phyloP scores from a whole-genome alignment of 2,888 invertebrate genomes.

The Pilophorus perplexus region DNA sequence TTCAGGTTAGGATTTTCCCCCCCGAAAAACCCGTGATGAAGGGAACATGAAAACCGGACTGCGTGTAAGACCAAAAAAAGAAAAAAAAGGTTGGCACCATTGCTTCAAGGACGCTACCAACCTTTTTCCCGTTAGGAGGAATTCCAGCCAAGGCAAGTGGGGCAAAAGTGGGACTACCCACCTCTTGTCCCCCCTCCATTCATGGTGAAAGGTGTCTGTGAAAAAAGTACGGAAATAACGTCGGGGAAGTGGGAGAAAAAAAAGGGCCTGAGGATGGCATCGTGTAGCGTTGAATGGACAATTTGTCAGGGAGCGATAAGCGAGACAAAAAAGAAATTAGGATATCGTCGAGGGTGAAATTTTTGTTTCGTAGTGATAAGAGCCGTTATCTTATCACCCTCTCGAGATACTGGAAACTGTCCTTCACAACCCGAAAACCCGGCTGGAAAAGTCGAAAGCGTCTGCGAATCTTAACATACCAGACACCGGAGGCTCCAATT shows the following conservation, averaged over 20 bases:
- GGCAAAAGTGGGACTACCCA: conserved; percentile 24
- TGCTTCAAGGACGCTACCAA: conserved; percentile 11
- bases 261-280: not conserved
- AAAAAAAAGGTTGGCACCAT: conserved; percentile 11
- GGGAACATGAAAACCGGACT: not conserved
- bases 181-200: too few relatives aligned
- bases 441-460: too few relatives aligned
- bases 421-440: too few relatives aligned
- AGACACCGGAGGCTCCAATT: conserved; percentile 20
- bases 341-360: too few relatives aligned
- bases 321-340: not conserved
- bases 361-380: too few relatives aligned
- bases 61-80: not conserved
- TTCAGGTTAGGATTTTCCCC: conserved; percentile 16
- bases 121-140: conserved; percentile 15
- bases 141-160: conserved; percentile 17
- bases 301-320: not conserved
- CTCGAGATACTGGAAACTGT: too few relatives aligned
- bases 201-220: conserved; percentile 1
- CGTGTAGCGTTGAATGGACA: too few relatives aligned
- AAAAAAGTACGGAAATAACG: not conserved
- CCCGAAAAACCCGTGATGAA: too few relatives aligned
- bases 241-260: not conserved
- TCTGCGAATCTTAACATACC: too few relatives aligned
- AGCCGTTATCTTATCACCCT: too few relatives aligned